These are phyloP conservation scores for Aphelocoma californica DNA, from an alignment of 2,797 vertebrate species.

Conservation along the genomic window DNA sequence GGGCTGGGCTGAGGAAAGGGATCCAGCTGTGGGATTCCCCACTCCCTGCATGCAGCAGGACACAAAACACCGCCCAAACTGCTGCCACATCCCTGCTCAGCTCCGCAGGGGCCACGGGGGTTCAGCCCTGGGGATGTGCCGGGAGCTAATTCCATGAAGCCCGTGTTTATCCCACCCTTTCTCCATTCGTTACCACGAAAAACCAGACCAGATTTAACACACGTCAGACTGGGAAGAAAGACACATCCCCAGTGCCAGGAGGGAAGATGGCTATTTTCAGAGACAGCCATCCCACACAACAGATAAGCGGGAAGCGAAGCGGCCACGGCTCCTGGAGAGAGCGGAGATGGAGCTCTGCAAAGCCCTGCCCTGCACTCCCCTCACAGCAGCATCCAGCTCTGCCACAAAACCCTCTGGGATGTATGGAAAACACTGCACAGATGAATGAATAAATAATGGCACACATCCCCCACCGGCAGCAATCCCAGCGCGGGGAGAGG, in stretches of 20 bases:
- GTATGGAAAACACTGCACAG: accelerated
- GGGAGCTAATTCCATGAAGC: accelerated
- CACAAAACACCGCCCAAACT: not conserved
- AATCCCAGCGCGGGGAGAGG: not conserved
- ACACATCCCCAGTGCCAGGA: not conserved
- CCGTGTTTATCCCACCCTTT: not conserved
- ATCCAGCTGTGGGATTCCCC: not conserved
- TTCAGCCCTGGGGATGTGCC: accelerated
- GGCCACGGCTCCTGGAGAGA: not conserved
- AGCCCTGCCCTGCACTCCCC: not conserved
- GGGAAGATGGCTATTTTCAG: slow-evolving; percentile 44
- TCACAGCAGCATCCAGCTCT: not conserved
- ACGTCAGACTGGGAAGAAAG: slow-evolving; percentile 17
- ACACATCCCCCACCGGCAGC: not conserved
- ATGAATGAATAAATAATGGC: not conserved
- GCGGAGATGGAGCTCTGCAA: not conserved
- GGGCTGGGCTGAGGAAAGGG: not conserved
- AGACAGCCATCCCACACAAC: slow-evolving; percentile 29
- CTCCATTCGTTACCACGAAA: not conserved
- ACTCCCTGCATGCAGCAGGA: accelerated
- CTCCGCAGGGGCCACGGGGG: not conserved
- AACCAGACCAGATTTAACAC: not conserved
- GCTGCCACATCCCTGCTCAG: not conserved
- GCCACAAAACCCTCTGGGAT: not conserved
- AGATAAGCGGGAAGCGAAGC: not conserved